A percentile compares a stretch with the other conserved stretches of the same genome.
Conservation (phyloP, 2,113 vertebrate species). For the Chaetorhynchus papuensis region DNA sequence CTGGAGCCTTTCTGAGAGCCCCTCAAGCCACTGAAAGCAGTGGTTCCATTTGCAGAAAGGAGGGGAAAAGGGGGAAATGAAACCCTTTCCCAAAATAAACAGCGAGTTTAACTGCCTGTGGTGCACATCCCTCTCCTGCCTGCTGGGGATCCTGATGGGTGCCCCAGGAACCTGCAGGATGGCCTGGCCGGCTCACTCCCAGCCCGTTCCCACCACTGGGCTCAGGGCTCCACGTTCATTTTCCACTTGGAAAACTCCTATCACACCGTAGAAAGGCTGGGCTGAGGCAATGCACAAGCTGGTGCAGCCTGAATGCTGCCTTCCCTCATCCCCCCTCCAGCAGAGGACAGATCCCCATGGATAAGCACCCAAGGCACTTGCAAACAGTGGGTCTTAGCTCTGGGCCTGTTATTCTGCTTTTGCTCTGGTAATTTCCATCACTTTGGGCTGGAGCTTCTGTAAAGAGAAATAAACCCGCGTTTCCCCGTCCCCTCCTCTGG, state of each 20-base stretch:
- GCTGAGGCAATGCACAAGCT: background rate
- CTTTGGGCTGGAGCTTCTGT: background rate
- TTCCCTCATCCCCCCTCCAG: background rate
- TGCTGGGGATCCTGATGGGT: background rate
- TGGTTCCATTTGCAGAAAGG: background rate
- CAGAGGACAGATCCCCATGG: background rate
- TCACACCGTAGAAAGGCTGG: fast-evolving
- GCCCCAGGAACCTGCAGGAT: background rate
- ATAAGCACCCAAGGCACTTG: background rate
- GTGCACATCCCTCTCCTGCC: background rate
- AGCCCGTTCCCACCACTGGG: background rate
- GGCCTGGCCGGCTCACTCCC: background rate
- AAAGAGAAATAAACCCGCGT: background rate
- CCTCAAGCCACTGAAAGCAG: background rate
- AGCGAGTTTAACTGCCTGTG: background rate
- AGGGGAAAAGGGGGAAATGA: fast-evolving
- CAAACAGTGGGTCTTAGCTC: background rate
- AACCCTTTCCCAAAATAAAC: background rate
- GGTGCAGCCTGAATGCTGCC: background rate
- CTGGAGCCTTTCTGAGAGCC: background rate
- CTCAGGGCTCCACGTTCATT: fast-evolving
- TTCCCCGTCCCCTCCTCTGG: background rate
- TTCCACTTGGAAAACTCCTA: background rate
- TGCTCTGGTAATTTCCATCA: background rate
- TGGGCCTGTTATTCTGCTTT: background rate